Conservation (phyloP, 2,113 vertebrate species). For the Cololabis saira region DNA sequence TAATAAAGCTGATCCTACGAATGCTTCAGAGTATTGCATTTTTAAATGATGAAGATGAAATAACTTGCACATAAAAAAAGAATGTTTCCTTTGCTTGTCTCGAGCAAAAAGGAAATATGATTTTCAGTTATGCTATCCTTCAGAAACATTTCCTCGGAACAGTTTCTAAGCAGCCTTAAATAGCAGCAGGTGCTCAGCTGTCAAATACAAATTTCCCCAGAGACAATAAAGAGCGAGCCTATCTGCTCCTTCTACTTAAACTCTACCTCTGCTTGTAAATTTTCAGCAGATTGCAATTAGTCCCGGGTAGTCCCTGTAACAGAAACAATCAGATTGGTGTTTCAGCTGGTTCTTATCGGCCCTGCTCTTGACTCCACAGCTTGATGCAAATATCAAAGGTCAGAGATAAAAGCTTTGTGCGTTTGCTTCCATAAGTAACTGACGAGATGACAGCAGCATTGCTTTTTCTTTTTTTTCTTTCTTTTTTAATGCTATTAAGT, state of each 20-base stretch:
- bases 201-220: conserved; percentile 32
- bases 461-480: too few species aligned
- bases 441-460: conserved; percentile 29
- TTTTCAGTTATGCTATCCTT: conserved; percentile 13
- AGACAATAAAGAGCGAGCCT: conserved; percentile 33
- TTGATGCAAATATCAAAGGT: conserved; percentile 58
- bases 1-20: background rate
- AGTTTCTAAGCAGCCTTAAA: conserved; percentile 13
- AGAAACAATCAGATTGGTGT: conserved; percentile 45
- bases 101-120: background rate
- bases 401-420: conserved; percentile 63
- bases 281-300: conserved; percentile 29
- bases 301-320: conserved; percentile 31
- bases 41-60: conserved; percentile 20
- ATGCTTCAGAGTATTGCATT: conserved; percentile 13
- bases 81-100: conserved; percentile 4
- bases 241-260: conserved; percentile 36
- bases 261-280: conserved; percentile 50
- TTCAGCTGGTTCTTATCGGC: conserved; percentile 41
- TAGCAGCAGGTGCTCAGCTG: conserved; percentile 44
- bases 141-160: conserved; percentile 13
- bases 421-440: conserved; percentile 39
- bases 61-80: background rate
- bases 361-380: conserved; percentile 42
- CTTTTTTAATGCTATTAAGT: conserved; percentile 20